Evolutionary conservation across 2,113 vertebrate species (phyloP), one percentile per base, ranked within the genome.

Genomic region (Myotis brandtii): DNA sequence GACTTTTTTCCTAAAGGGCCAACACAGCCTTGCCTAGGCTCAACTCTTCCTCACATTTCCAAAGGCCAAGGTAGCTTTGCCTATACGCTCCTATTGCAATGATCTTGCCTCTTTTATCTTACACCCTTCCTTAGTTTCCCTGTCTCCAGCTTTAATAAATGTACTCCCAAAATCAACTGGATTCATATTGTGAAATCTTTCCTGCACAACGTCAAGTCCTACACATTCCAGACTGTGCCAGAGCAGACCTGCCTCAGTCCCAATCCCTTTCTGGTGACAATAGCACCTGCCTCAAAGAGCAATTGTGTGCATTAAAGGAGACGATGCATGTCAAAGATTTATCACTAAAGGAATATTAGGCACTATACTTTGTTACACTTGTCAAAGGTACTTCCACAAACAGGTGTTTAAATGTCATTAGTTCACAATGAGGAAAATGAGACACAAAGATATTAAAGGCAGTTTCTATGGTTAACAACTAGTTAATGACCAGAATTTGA

Each of bases 241-340:
- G 43, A 14, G 25, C 14, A 76, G 43, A 48, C 27, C 73, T 48
- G 43, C 43, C 43, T 76, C 25, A 2, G 27, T 48, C 43, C 43
- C 16, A 14, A 13, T 76, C 43, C 43, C 43, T 76, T 17, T 48
- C 73, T 17, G 16, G 43, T 30, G 43, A 76, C 14, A 75, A 46
- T 1, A 50, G 17, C 52, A n/a, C 70, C 62, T 37, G 23, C 20
- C 34, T 89, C 37, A 9, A 20, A 76, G 16, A 89, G 14, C 46
- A 86, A 0, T 13, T 32, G 34, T 73, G 25, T 30, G 14, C 3
- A 1, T 40, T 37, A 18, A 34, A 70, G 34, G 21, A 86, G 67
- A 70, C 0, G 1, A 6, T 0, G n/a, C 5, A 32, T 1, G 20
- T 37, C 27, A 16, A 17, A 86, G 54, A 66, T 46, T 32, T 10